Evolutionary conservation across 1,140 invertebrate genomes (phyloP), one percentile per base, ranked within the genome.

Genomic region (Danaus plexippus): DNA sequence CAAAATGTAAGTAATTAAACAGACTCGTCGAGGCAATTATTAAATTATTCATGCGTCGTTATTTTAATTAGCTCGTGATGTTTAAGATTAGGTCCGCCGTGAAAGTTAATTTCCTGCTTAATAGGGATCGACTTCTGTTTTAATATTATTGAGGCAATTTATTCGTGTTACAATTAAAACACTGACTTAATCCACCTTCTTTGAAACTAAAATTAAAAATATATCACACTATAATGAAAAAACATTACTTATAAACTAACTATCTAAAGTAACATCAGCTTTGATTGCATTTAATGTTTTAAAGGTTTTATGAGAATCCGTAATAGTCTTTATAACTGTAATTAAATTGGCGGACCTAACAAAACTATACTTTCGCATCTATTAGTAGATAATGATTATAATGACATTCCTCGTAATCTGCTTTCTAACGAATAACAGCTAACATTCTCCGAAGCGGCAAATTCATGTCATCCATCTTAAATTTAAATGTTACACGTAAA

Each of bases 401-500:
- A 32, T 32, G 22, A 32, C 22, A 32, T 32, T 32, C 22, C 22
- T 7, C 4, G 22, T 32, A 32, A 32, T 32, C 22, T 32, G 22
- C 22, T 32, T 32, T 32, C 22, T 32, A 32, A 32, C 22, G 22
- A 32, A 32, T 32, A 32, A 61, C 61, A 57, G 54, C 65, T 68
- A 69, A 69, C 71, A 68, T 64, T 45, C 22, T 32, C 4, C 22
- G 22, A 32, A 32, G 52, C 63, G 64, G 71, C 63, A 69, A 72
- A 73, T 72, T 73, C 61, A 67, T 67, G 66, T 68, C 77, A 83
- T 80, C 77, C 75, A 78, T 80, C 78, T 79, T 80, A 57, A 57
- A 67, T 67, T 75, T 71, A 78, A 79, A 80, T 73, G 71, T 59
- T 77, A 77, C 76, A 77, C 71, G 80, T 64, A 80, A 80, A 80